Base-by-base conservation (phyloP, 2,888 invertebrate species). In the Andrena flavipes region DNA sequence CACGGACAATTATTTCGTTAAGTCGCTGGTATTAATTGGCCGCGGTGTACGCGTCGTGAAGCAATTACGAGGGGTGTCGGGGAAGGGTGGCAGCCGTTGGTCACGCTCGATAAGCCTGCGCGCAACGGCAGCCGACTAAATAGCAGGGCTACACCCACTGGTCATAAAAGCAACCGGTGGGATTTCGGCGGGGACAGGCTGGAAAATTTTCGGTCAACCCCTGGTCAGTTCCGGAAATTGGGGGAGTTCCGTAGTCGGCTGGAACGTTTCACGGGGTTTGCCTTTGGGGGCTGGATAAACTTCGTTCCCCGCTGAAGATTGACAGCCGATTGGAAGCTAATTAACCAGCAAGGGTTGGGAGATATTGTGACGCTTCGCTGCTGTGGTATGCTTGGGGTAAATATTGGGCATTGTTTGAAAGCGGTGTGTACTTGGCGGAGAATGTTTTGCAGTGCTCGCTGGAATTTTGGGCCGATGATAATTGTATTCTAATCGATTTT, bases 101-200 rank as follows among this genome's bases (percentile, higher is more conserved):
- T 82, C 80, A 87, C 87, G 87, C 84, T 88, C 87, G 80, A 87
- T 87, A 88, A 87, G 84, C 79, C 71, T 49, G 13, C 10, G 51
- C n/a, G 20, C 59, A 56, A 49, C 72, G 65, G 6, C 54, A 3
- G 51, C 26, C 23, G 56, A 13, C 29, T 71, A 33, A 68, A 59
- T 71, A 51, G 71, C 73, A 63, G 16, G 74, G 70, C 62, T 73
- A 71, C 67, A 20, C 49, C 8, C 35, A 74, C 71, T 62, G 71
- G 65, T 35, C 23, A 23, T 26, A 13, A 68, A 62, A 64, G 64
- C 69, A 65, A 76, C 80, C 70, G 70, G 76, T 76, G 65, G 65
- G 60, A 71, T 76, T 76, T 76, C 64, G 16, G 42, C 6, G 63
- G 0, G 56, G 23, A 16, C 67, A n/a, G 1, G 48, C 0, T 16